Base-by-base conservation (phyloP, 2,113 vertebrate genomes). In the Hirundichthys speculiger region DNA sequence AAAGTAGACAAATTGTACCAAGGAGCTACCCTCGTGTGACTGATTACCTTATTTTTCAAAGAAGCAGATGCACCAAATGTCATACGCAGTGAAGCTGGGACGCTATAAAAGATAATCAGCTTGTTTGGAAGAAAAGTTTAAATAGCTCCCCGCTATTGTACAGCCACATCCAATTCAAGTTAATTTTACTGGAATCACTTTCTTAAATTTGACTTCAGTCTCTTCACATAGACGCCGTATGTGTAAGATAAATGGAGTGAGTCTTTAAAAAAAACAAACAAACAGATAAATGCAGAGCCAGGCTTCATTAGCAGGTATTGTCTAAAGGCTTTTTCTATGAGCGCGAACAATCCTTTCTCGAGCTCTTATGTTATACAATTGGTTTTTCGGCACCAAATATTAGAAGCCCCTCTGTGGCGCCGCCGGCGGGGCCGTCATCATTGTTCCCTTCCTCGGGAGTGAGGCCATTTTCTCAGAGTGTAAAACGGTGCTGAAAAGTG, bases 371-470 rank as follows among this genome's bases (percentile, higher is more conserved):
- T 16, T 12, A 25, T 24, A 18, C 60, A 27, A 19, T 51, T 27
- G 48, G 41, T 64, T 64, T 52, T 40, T 42, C 13, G 39, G 30
- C 39, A 64, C 40, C 39, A 64, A 52, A 52, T 48, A 27, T 42
- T 52, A 52, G 61, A 52, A 52, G n/a, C 39, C 48, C 61, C 38
- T 42, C 38, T 64, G 61, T 14, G 48, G 22, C 61, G 43, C 61
- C 61, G 19, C 20, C 61, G 27, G 61, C 30, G 61, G 22, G 48
- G 43, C 61, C 48, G 13, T 42, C 61, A 52, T 64, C 51, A 64
- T 43, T 19, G 61, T 22, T 24, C 39, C 40, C 24, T 51, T 63
- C 38, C 60, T 41, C 60, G 19, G 38, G 48, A 52, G 60, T n/a
- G 22, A 41, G 60, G 60, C 39, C 40, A 52, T 64, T 64, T 59